phyloP scores from a whole-genome alignment of 2,888 invertebrate species.

The Tachina fera region DNA sequence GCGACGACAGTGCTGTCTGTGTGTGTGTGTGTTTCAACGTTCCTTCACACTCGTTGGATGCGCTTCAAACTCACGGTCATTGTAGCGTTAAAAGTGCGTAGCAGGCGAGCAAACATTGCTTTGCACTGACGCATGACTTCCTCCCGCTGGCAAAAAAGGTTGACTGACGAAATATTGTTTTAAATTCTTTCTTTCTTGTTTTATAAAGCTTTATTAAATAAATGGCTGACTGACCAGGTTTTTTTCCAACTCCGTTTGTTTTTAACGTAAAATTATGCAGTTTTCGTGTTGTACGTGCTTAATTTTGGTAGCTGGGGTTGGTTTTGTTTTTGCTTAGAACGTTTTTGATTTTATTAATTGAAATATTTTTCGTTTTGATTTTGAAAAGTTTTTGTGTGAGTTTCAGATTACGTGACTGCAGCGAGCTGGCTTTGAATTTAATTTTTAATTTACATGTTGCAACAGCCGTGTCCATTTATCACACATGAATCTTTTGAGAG shows the following conservation, averaged over 20 bases:
- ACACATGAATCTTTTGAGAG: conserved; percentile 30
- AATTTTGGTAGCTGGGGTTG: conserved; percentile 40
- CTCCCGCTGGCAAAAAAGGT: conserved; percentile 69
- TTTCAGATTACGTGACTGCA: neutral
- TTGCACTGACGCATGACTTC: conserved; percentile 72
- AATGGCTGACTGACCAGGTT: conserved; percentile 49
- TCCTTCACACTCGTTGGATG: conserved; percentile 58
- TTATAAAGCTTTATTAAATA: conserved; percentile 51
- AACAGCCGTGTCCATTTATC: conserved; percentile 47
- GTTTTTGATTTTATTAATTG: conserved; percentile 65
- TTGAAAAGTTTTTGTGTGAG: neutral
- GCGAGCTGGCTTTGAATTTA: conserved; percentile 13
- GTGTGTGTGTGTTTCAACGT: conserved; percentile 13
- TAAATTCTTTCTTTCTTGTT: conserved; percentile 2
- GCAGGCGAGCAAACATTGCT: conserved; percentile 49
- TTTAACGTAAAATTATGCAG: conserved; percentile 32
- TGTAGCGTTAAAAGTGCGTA: conserved; percentile 72
- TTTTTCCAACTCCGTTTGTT: neutral
- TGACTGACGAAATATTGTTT: conserved; percentile 61
- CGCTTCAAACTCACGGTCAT: conserved; percentile 61
- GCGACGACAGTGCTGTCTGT: neutral
- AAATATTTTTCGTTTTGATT: conserved; percentile 56
- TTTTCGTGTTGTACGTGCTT: conserved; percentile 56
- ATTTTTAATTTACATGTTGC: conserved; percentile 34
- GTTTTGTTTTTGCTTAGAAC: conserved; percentile 37